A percentile compares a stretch with the other conserved stretches of the same genome.
Evolutionary conservation across 2,888 invertebrate genomes (phyloP).

Genomic region (Tineola bisselliella): DNA sequence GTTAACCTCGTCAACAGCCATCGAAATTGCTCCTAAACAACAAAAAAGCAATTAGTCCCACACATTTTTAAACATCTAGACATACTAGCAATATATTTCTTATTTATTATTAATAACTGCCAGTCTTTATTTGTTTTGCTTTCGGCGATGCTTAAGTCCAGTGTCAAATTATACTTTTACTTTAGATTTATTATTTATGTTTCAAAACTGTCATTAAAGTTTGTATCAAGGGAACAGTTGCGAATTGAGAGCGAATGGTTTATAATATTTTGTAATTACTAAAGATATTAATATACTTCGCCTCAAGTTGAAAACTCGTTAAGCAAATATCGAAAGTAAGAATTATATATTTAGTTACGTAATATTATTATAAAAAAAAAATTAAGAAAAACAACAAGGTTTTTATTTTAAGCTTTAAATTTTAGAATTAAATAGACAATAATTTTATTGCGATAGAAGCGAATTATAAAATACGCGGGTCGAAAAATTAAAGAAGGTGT

Average conservation of each 20-base stretch:
- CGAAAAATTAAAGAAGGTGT: not conserved
- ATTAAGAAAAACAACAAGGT: too few relatives aligned
- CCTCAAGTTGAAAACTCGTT: not conserved
- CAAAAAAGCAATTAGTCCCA: not conserved
- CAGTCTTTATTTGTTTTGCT: not conserved
- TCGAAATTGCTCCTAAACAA: constrained; percentile 80
- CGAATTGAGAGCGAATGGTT: not conserved
- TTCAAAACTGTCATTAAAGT: constrained; percentile 5
- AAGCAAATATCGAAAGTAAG: too few relatives aligned
- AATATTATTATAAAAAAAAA: too few relatives aligned
- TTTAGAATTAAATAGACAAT: too few relatives aligned
- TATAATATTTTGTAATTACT: not conserved
- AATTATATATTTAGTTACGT: too few relatives aligned
- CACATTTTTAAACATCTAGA: too few relatives aligned
- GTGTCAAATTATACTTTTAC: not conserved
- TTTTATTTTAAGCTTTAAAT: too few relatives aligned
- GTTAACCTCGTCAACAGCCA: constrained; percentile 87
- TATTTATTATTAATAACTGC: not conserved
- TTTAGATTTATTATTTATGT: constrained; percentile 3
- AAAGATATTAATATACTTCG: not conserved
- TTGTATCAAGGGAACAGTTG: not conserved
- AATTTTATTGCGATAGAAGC: not conserved
- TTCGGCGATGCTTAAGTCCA: not conserved
- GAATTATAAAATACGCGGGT: not conserved
- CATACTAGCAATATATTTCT: too few relatives aligned